Evolutionary conservation across 2,888 invertebrate species (phyloP).

Genomic region (Nemapogon koenigi): DNA sequence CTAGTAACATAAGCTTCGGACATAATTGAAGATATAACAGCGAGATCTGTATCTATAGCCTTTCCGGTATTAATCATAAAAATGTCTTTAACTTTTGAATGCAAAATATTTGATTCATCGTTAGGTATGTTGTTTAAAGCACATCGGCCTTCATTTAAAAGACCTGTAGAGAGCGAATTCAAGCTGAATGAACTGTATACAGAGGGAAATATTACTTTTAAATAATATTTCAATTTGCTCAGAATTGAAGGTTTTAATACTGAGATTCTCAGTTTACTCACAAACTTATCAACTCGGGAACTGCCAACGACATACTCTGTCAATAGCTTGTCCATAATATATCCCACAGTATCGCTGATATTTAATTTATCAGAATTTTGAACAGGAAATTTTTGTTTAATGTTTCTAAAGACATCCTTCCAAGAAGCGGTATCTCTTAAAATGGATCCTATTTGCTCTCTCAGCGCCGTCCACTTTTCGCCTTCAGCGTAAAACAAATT

Average conservation of each 20-base stretch:
- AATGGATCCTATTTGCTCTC: constrained; percentile 39
- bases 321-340: constrained; percentile 47
- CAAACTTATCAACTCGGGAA: neutral
- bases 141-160: constrained; percentile 1
- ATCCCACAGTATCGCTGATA: constrained; percentile 52
- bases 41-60: constrained; percentile 22
- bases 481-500: constrained; percentile 58
- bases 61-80: constrained; percentile 27
- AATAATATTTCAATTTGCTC: constrained; percentile 41
- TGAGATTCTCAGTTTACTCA: constrained; percentile 24
- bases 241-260: constrained; percentile 31
- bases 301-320: constrained; percentile 3
- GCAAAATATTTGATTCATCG: neutral
- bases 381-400: constrained; percentile 2
- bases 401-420: neutral
- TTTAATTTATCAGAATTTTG: constrained; percentile 37
- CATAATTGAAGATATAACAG: constrained; percentile 35
- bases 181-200: constrained; percentile 38
- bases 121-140: neutral
- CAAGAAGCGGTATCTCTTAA: constrained; percentile 25
- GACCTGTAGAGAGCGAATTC: constrained; percentile 23
- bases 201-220: constrained; percentile 49
- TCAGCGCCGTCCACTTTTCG: constrained; percentile 51
- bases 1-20: constrained; percentile 50
- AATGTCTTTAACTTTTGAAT: neutral